phyloP scores from a whole-genome alignment of 2,113 vertebrate species.

The Colinus virginianus region DNA sequence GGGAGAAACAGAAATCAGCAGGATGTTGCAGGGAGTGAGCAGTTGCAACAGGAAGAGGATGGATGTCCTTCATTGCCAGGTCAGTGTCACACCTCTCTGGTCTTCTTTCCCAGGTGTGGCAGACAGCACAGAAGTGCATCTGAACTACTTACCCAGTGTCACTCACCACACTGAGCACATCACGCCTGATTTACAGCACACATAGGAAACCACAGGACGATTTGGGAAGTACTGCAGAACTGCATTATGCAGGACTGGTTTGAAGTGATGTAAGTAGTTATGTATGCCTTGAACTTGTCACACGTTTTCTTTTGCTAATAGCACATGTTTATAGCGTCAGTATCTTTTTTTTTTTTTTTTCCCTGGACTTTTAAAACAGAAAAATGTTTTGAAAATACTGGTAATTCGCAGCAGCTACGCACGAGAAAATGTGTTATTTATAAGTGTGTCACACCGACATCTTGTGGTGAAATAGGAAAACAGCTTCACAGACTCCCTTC shows the following conservation, averaged over 20 bases:
- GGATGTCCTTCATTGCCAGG: neutral
- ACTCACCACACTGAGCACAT: neutral
- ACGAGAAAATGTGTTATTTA: neutral
- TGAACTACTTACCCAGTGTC: fast-evolving
- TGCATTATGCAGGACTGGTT: neutral
- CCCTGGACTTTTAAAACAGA: neutral
- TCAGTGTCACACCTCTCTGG: neutral
- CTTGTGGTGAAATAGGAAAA: neutral
- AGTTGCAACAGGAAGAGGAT: neutral
- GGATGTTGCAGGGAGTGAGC: neutral
- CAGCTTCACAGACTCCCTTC: neutral
- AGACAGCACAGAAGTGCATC: neutral
- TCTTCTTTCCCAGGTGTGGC: neutral
- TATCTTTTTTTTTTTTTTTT: too few species aligned
- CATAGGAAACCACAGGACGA: neutral
- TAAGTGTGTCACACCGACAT: neutral
- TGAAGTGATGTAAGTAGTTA: neutral
- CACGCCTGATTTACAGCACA: neutral
- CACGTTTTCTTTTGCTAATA: neutral
- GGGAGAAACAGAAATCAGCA: neutral
- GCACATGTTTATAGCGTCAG: fast-evolving
- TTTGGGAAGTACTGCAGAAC: fast-evolving
- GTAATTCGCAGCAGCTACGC: too few species aligned
- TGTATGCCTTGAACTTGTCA: neutral
- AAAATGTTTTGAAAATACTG: too few species aligned